phyloP scores from a whole-genome alignment of 2,797 vertebrate species.

The Onychomys leucogaster region DNA sequence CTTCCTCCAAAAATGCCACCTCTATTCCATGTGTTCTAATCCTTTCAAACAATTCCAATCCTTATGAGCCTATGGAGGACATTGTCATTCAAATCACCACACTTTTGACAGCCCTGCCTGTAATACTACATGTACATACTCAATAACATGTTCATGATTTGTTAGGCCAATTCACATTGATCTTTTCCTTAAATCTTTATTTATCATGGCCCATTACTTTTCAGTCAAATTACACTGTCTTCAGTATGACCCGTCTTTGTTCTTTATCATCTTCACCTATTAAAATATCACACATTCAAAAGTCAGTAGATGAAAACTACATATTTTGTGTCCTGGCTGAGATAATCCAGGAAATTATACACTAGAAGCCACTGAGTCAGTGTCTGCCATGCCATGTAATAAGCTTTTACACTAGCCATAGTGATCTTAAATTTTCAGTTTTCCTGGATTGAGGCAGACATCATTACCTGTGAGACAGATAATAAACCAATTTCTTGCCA shows the following conservation, averaged over 20 bases:
- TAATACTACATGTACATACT: too few species aligned
- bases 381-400: rapidly evolving
- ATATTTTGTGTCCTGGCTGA: not conserved
- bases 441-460: not conserved
- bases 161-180: not conserved
- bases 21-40: not conserved
- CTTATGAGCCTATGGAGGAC: not conserved
- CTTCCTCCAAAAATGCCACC: not conserved
- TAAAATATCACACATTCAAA: not conserved
- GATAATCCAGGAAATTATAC: not conserved
- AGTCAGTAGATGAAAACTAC: not conserved
- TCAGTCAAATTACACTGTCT: not conserved
- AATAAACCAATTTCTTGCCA: not conserved
- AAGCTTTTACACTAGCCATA: not conserved
- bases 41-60: not conserved
- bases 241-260: not conserved
- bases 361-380: too few species aligned
- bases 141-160: not conserved
- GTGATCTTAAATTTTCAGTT: not conserved
- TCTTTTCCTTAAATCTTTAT: not conserved
- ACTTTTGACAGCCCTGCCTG: not conserved
- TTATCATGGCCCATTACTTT: not conserved
- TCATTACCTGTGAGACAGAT: not conserved
- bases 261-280: not conserved
- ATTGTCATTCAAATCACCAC: not conserved